Base-by-base conservation (phyloP, 2,113 vertebrate genomes). In the Loxodonta africana region DNA sequence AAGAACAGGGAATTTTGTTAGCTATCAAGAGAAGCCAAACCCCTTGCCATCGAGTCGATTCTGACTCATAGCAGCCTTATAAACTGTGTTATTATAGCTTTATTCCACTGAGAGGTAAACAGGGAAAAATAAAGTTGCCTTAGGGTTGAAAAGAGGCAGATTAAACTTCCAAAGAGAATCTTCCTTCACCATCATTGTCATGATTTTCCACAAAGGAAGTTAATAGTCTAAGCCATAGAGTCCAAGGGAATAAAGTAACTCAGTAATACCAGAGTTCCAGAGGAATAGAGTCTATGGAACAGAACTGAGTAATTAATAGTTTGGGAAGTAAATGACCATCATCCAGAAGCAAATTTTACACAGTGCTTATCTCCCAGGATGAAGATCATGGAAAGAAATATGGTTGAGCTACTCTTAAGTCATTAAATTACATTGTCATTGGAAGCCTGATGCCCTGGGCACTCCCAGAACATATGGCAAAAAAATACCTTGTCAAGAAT, bases 401-500 rank as follows among this genome's bases (percentile, higher is more conserved):
- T 17, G 63, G 82, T 94, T 98, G 97, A 98, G 92, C 82, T 89
- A 97, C 95, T 97, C 97, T 98, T 96, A 98, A 98, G 94, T 80
- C 90, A 88, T 94, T 94, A 96, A 98, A 98, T 97, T 98, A 98
- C 81, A 95, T 95, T 97, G 97, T 98, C 98, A 97, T 96, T 96
- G 90, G 89, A 95, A 98, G 93, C 89, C 97, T 96, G 95, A 96
- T 91, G 97, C 97, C 98, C 67, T 78, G 90, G 97, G 97, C 94
- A 96, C 94, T 98, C 98, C 97, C 98, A 97, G 87, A 98, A 87
- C 98, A 98, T 98, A 98, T 97, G 98, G 98, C 76, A 95, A 23
- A 30, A 97, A 91, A 98, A 97, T 98, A 94, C 96, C 95, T 98
- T 95, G 92, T 93, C n/a, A 1, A 65, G 97, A 97, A 96, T 88